Conservation (phyloP, 1,140 invertebrate species). For the Papilio aristodemus region DNA sequence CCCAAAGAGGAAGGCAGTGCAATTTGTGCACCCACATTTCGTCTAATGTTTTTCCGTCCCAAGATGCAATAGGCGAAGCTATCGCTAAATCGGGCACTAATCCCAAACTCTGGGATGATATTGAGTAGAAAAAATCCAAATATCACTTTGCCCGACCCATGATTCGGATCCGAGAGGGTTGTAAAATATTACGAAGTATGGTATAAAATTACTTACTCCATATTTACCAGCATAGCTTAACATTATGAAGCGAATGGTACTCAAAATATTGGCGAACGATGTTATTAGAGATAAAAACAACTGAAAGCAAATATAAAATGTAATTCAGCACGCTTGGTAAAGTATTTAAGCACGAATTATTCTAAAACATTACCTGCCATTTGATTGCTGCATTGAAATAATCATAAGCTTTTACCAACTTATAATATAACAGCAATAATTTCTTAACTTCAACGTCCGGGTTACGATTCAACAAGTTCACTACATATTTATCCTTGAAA, state of each 20-base stretch:
- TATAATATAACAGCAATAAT: slow-evolving; percentile 60
- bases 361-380: slow-evolving; percentile 56
- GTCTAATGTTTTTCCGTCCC: too few species aligned
- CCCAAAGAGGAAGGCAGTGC: too few species aligned
- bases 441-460: slow-evolving; percentile 50
- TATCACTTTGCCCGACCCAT: too few species aligned
- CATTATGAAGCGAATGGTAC: slow-evolving; percentile 40
- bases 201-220: slow-evolving; percentile 50
- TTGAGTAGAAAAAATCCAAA: too few species aligned
- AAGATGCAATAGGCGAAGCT: too few species aligned
- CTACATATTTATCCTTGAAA: slow-evolving; percentile 13
- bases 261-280: slow-evolving; percentile 45
- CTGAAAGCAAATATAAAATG: slow-evolving; percentile 45
- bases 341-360: not conserved
- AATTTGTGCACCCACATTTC: too few species aligned
- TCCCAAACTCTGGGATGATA: too few species aligned
- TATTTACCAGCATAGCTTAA: slow-evolving; percentile 43
- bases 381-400: slow-evolving; percentile 59
- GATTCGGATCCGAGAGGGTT: too few species aligned
- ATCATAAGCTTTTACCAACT: slow-evolving; percentile 55
- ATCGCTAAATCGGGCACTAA: too few species aligned
- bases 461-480: not conserved
- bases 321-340: not conserved
- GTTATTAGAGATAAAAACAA: slow-evolving; percentile 47
- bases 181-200: too few species aligned